phyloP scores from a whole-genome alignment of 2,888 invertebrate species.

The Geotrupes spiniger region DNA sequence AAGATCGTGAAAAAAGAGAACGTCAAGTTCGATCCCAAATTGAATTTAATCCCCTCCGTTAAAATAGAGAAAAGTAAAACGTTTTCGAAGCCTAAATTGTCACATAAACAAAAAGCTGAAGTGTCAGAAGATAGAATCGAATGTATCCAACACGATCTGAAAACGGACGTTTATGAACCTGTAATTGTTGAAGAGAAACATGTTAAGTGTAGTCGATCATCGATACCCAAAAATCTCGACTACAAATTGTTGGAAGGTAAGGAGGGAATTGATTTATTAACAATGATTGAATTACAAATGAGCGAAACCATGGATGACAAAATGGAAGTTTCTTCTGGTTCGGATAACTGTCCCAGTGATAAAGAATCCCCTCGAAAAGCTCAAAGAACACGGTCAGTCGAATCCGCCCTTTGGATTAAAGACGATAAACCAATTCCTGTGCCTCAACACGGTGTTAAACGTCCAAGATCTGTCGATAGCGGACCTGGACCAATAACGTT shows the following conservation, averaged over 20 bases:
- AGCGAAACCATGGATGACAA: conserved; percentile 35
- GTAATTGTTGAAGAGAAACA: background rate
- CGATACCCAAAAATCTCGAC: conserved; percentile 36
- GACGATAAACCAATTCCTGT: conserved; percentile 25
- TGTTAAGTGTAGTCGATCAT: conserved; percentile 58
- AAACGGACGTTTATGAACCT: background rate
- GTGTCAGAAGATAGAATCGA: too few relatives aligned
- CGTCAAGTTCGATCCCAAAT: conserved; percentile 12
- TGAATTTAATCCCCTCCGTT: conserved; percentile 13
- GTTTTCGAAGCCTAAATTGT: conserved; percentile 9
- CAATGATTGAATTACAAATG: conserved; percentile 42
- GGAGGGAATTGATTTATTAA: conserved; percentile 39
- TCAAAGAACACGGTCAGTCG: conserved; percentile 41
- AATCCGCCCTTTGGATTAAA: conserved; percentile 25
- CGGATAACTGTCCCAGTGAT: conserved; percentile 23
- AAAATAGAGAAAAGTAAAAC: conserved; percentile 14
- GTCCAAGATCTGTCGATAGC: conserved; percentile 40
- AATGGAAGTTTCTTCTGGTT: conserved; percentile 33
- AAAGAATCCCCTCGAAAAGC: conserved; percentile 32
- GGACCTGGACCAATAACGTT: conserved; percentile 23
- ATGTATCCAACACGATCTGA: too few relatives aligned
- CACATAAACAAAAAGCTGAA: too few relatives aligned
- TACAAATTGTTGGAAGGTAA: conserved; percentile 41
- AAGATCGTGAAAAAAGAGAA: conserved; percentile 4
- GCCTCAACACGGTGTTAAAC: conserved; percentile 35